Conservation (phyloP, 2,113 vertebrate genomes). For the Micromys minutus region DNA sequence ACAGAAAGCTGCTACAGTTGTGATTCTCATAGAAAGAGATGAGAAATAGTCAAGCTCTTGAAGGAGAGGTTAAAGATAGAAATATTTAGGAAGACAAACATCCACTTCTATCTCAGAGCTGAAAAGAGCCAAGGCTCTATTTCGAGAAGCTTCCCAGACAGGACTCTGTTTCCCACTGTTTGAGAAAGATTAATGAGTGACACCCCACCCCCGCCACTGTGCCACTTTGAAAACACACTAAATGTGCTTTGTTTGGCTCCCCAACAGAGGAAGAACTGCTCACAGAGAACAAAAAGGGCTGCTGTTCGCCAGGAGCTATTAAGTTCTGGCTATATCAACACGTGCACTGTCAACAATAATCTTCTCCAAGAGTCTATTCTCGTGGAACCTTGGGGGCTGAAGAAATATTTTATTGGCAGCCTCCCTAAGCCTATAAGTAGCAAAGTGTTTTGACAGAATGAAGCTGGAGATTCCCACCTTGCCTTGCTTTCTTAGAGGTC, state of each 20-base stretch:
- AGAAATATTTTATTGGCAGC: slow-evolving; percentile 77
- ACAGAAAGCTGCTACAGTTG: not conserved
- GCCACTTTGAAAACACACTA: slow-evolving; percentile 74
- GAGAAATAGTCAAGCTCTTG: not conserved
- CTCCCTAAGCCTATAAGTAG: slow-evolving; percentile 68
- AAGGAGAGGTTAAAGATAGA: slow-evolving; percentile 4
- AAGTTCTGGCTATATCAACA: slow-evolving; percentile 75
- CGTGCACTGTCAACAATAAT: slow-evolving; percentile 77
- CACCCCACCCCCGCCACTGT: slow-evolving; percentile 54
- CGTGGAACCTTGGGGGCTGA: slow-evolving; percentile 66
- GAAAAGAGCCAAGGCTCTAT: slow-evolving; percentile 45
- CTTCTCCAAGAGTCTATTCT: slow-evolving; percentile 79
- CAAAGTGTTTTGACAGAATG: slow-evolving; percentile 73
- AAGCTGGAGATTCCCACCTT: slow-evolving; percentile 69
- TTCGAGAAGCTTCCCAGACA: slow-evolving; percentile 66
- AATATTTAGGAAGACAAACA: not conserved
- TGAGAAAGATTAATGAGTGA: slow-evolving; percentile 75
- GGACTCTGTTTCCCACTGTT: slow-evolving; percentile 59
- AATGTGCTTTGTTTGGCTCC: slow-evolving; percentile 75
- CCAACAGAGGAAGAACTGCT: slow-evolving; percentile 63
- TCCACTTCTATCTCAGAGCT: slow-evolving; percentile 26
- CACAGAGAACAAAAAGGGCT: slow-evolving; percentile 68
- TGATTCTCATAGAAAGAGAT: slow-evolving; percentile 14
- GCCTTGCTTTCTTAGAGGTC: slow-evolving; percentile 61
- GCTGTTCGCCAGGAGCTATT: slow-evolving; percentile 78